phyloP scores from a whole-genome alignment of 2,113 vertebrate species.

The Accipiter cooperii region DNA sequence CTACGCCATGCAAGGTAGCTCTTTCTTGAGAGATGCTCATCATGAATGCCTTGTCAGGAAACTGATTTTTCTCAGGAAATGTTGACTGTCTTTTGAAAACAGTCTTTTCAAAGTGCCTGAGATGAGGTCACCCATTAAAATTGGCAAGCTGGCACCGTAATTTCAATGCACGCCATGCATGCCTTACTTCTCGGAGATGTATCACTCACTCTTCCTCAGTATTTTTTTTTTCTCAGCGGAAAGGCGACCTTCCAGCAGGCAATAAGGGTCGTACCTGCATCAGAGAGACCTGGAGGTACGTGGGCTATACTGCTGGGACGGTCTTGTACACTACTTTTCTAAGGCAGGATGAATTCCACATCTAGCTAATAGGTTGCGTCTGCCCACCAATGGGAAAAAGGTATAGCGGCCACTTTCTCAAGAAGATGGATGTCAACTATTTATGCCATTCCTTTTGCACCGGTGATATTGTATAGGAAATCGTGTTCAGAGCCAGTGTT shows the following conservation, averaged over 20 bases:
- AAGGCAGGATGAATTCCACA: neutral
- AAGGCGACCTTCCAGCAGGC: neutral
- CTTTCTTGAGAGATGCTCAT: neutral
- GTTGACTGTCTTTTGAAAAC: neutral
- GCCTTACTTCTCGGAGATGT: neutral
- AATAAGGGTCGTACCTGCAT: neutral
- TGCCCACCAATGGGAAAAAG: neutral
- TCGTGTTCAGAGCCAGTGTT: neutral
- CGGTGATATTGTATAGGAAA: neutral
- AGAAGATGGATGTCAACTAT: neutral
- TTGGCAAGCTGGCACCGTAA: neutral
- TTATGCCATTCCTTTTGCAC: neutral
- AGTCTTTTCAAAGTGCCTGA: neutral
- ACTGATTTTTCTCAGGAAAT: neutral
- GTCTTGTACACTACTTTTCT: no score
- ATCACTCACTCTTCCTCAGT: neutral
- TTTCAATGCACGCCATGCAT: neutral
- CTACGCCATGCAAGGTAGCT: neutral
- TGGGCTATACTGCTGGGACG: neutral
- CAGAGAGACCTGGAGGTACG: fast-evolving
- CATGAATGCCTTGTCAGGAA: neutral
- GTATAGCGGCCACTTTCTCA: neutral
- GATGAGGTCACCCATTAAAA: neutral
- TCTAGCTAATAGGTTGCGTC: neutral
- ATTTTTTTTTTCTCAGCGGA: neutral